phyloP scores from a whole-genome alignment of 1,140 invertebrate genomes.

The Sesamia nonagrioides region DNA sequence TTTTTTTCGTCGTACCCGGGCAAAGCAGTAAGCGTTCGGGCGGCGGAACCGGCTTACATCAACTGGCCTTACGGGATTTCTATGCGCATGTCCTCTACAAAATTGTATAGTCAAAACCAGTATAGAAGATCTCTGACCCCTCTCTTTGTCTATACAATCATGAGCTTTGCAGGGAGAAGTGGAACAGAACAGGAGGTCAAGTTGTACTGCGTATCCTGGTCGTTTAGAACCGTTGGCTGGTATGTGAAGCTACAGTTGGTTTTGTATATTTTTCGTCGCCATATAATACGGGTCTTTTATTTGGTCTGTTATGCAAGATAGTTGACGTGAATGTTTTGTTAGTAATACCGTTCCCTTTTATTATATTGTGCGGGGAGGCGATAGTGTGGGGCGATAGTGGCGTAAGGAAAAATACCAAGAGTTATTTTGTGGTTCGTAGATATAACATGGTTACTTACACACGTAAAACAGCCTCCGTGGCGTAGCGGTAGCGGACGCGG shows the following conservation, averaged over 20 bases:
- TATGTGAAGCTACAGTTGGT: conserved; percentile 77
- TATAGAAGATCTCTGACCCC: conserved; percentile 10
- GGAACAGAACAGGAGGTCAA: conserved; percentile 1
- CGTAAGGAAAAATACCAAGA: too few relatives aligned
- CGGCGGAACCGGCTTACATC: background rate
- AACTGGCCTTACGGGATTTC: conserved; percentile 3
- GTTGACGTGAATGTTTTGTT: conserved; percentile 9
- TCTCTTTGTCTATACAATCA: background rate
- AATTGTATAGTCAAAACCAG: conserved; percentile 36
- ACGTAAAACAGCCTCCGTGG: too few relatives aligned
- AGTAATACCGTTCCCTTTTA: background rate
- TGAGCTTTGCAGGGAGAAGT: background rate
- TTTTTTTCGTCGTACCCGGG: background rate
- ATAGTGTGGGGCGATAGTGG: background rate
- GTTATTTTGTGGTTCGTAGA: background rate
- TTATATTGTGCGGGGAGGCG: background rate
- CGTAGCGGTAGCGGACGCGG: too few relatives aligned
- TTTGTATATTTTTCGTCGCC: conserved; percentile 55
- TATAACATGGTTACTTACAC: background rate
- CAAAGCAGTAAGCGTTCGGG: conserved; percentile 1
- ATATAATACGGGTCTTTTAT: conserved; percentile 46
- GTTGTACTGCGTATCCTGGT: background rate
- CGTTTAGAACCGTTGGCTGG: background rate
- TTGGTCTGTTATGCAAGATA: conserved; percentile 13
- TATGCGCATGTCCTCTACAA: conserved; percentile 30